A percentile compares a stretch with the other conserved stretches of the same genome.
These are phyloP conservation scores for Bombus difficillimus DNA, from an alignment of 1,140 invertebrate genomes.

Conservation along the genomic window DNA sequence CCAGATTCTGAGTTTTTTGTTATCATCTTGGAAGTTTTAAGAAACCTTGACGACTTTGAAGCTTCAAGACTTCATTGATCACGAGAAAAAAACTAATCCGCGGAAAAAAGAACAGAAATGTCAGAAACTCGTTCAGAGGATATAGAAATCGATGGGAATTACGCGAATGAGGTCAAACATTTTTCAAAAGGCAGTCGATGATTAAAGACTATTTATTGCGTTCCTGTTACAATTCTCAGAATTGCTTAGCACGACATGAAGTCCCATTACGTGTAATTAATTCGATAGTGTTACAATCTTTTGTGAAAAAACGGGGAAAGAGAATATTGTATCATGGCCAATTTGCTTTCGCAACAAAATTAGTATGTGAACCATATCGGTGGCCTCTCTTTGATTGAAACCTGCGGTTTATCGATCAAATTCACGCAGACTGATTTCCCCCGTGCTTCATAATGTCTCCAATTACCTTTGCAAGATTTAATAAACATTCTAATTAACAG, in stretches of 20 bases:
- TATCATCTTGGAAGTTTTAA: background rate
- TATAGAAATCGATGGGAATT: slow-evolving; percentile 24
- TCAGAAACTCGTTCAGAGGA: background rate
- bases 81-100: background rate
- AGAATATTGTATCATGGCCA: background rate
- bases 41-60: background rate
- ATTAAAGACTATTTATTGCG: background rate
- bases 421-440: background rate
- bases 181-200: background rate
- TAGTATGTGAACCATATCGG: background rate
- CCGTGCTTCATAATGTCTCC: background rate
- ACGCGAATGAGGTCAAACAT: slow-evolving; percentile 5
- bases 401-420: background rate
- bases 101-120: background rate
- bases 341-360: background rate
- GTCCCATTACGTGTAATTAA: background rate
- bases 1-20: background rate
- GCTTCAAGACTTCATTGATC: background rate
- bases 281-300: background rate
- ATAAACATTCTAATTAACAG: background rate
- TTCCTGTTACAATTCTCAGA: background rate
- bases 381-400: background rate
- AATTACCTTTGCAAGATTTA: background rate
- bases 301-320: background rate
- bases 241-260: too few species aligned